Evolutionary conservation across 2,797 vertebrate genomes (phyloP).

Genomic region (Poliocrania exsul): DNA sequence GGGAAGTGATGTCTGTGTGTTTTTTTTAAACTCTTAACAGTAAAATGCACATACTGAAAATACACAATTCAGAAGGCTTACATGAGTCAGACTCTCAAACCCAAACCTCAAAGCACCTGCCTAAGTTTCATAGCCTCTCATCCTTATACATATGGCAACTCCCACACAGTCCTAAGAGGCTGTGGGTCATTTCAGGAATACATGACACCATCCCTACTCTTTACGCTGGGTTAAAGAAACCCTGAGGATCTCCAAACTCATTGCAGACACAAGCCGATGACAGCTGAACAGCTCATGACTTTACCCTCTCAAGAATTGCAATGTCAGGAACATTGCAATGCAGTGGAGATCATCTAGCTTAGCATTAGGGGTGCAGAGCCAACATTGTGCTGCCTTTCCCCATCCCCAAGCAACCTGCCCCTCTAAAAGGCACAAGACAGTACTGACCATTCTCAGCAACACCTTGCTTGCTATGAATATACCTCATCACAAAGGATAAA

Average conservation of each 20-base stretch:
- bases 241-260: background rate
- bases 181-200: background rate
- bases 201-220: background rate
- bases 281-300: background rate
- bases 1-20: background rate
- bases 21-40: background rate
- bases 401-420: background rate
- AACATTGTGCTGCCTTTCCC: background rate
- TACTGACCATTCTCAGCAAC: background rate
- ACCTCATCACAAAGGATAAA: background rate
- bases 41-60: background rate
- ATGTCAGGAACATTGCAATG: background rate
- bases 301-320: background rate
- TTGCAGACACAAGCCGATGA: background rate
- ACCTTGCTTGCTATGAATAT: background rate
- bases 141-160: background rate
- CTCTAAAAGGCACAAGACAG: background rate
- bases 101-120: background rate
- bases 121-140: background rate
- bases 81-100: background rate
- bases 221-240: background rate
- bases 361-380: background rate
- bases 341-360: background rate
- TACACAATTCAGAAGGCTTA: background rate
- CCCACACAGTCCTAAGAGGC: background rate